phyloP scores from a whole-genome alignment of 1,140 invertebrate genomes.

The Epicauta chinensis region DNA sequence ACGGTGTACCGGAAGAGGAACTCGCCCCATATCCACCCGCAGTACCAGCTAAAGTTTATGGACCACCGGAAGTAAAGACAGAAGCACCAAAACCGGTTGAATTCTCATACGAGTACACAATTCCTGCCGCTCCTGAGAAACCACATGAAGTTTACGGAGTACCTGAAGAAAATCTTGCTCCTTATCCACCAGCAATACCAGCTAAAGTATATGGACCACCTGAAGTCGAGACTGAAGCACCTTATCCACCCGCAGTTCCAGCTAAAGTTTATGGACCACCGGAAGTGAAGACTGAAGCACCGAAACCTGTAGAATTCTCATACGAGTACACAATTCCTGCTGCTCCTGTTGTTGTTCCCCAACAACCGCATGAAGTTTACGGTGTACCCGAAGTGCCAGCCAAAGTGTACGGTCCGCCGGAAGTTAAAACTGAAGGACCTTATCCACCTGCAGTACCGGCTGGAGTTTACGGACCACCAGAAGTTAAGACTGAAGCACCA shows the following conservation, averaged over 20 bases:
- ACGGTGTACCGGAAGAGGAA: not conserved
- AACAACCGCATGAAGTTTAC: not conserved
- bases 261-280: not conserved
- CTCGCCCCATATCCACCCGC: not conserved
- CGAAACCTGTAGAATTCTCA: not conserved
- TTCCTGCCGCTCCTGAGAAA: no score
- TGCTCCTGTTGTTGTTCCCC: not conserved
- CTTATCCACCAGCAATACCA: not conserved
- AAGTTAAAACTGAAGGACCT: not conserved
- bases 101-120: not conserved
- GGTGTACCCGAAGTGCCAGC: not conserved
- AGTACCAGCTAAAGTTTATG: not conserved
- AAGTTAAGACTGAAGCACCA: not conserved
- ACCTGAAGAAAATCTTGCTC: conserved; percentile 1
- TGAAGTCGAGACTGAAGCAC: not conserved
- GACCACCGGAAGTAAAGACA: not conserved
- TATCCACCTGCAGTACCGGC: conserved; percentile 1
- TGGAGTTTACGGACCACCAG: not conserved
- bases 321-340: not conserved
- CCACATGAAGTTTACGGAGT: conserved; percentile 3
- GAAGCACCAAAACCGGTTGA: not conserved
- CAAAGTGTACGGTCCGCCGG: not conserved
- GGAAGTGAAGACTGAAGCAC: not conserved
- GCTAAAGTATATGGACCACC: not conserved
- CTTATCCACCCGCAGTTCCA: not conserved